Base-by-base conservation (phyloP, 1,140 invertebrate species). In the Eumeta japonica region DNA sequence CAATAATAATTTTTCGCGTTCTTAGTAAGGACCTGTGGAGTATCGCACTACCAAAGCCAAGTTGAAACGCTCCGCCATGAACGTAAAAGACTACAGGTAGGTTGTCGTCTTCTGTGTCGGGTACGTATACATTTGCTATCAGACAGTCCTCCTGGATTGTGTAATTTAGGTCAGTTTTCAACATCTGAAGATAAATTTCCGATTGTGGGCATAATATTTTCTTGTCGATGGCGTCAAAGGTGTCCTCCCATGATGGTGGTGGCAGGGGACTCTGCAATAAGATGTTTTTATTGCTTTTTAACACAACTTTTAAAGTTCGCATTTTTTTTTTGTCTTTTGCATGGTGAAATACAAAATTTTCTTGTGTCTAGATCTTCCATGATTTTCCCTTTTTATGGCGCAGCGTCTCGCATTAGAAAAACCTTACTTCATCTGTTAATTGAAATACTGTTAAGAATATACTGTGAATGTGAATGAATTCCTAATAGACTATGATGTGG, bases 51-150 rank as follows among this genome's bases (percentile, higher is more conserved):
- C 48, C 50, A 18, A 18, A 47, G 1, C 53, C 55, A 3, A 51
- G 5, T 32, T 47, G 20, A 15, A 39, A 61, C 15, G 32, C 52
- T 17, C 55, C 58, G 17, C 58, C 58, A 20, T 65, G 59, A 4
- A 65, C 46, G 14, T 47, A 46, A 13, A 67, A 57, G 9, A 71
- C 18, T 0, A 71, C 63, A 3, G 66, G 56, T 15, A 67, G 28
- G 7, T 62, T 56, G 10, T 50, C 52, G 11, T 53, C 18, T 3
- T 48, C 29, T 9, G 52, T 63, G 16, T 67, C 39, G 7, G 62
- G 63, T 3, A 55, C 54, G 34, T 50, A 71, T 3, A 71, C 35
- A 41, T 63, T 65, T 18, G 50, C 53, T n/a, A 63, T 46, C 1
- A 71, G 51, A 24, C 65, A 71, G 39, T 67, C 43, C 46, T 70